A percentile compares a stretch with the other conserved stretches of the same genome.
These are phyloP conservation scores for Sarcophaga variegata DNA, from an alignment of 2,888 invertebrate species.

Conservation along the genomic window DNA sequence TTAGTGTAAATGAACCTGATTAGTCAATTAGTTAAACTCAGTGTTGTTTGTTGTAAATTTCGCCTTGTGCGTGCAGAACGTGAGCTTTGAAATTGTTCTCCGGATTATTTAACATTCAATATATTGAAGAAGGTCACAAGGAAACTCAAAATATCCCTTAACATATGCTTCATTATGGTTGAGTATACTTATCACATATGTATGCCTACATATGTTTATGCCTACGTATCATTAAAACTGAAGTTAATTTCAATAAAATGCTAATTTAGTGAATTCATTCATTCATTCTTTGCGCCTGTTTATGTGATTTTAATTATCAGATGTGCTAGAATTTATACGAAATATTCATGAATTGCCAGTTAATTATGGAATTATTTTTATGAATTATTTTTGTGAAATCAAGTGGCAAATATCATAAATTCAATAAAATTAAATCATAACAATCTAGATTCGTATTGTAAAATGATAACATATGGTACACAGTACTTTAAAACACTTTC, in stretches of 20 bases:
- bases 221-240: neutral
- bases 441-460: too few relatives aligned
- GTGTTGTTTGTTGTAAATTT: conserved; percentile 4
- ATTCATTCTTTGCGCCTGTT: neutral
- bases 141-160: neutral
- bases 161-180: neutral
- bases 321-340: neutral
- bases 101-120: conserved; percentile 40
- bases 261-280: neutral
- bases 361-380: conserved; percentile 6
- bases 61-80: conserved; percentile 16
- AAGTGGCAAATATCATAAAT: too few relatives aligned
- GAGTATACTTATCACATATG: neutral
- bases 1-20: conserved; percentile 67
- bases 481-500: too few relatives aligned
- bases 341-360: neutral
- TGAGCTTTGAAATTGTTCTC: conserved; percentile 25
- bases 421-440: too few relatives aligned
- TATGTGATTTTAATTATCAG: neutral
- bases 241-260: conserved; percentile 21
- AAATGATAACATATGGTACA: too few relatives aligned
- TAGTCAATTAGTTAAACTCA: conserved; percentile 65
- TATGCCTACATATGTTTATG: neutral
- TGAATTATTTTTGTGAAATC: neutral
- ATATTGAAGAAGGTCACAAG: conserved; percentile 52